These are phyloP conservation scores for Mythimna lalbum DNA, from an alignment of 2,888 invertebrate genomes.

Conservation along the genomic window DNA sequence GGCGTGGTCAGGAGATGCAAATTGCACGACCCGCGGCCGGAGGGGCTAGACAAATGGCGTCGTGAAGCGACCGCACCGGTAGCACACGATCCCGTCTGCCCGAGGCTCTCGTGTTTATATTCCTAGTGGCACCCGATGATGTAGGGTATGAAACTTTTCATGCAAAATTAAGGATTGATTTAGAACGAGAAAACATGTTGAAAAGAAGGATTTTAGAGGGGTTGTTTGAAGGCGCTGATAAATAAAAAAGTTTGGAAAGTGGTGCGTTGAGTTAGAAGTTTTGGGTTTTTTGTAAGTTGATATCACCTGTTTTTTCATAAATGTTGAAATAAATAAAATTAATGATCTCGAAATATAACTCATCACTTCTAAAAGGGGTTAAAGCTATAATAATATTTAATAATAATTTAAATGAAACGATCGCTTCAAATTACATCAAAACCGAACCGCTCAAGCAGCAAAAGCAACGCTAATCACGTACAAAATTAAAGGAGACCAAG, in stretches of 20 bases:
- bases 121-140: slow-evolving; percentile 60
- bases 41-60: slow-evolving; percentile 86
- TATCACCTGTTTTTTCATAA: slow-evolving; percentile 10
- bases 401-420: slow-evolving; percentile 8
- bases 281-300: slow-evolving; percentile 24
- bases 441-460: slow-evolving; percentile 16
- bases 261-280: slow-evolving; percentile 28
- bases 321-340: slow-evolving; percentile 11
- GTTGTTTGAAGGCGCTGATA: slow-evolving; percentile 38
- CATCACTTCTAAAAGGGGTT: not conserved
- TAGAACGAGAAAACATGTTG: slow-evolving; percentile 30
- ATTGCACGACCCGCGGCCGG: slow-evolving; percentile 81
- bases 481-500: slow-evolving; percentile 68
- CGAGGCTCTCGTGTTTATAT: slow-evolving; percentile 62
- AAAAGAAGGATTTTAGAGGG: slow-evolving; percentile 26
- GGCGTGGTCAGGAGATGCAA: slow-evolving; percentile 87
- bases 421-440: slow-evolving; percentile 15
- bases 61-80: slow-evolving; percentile 88
- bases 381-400: not conserved
- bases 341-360: not conserved
- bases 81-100: slow-evolving; percentile 81
- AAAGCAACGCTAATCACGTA: slow-evolving; percentile 61
- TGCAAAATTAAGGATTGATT: slow-evolving; percentile 56
- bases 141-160: slow-evolving; percentile 50
- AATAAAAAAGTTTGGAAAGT: slow-evolving; percentile 43